Percentiles rank a stretch among this genome's conserved stretches.
Evolutionary conservation across 2,113 vertebrate species (phyloP).

Genomic region (Rafetus swinhoei): DNA sequence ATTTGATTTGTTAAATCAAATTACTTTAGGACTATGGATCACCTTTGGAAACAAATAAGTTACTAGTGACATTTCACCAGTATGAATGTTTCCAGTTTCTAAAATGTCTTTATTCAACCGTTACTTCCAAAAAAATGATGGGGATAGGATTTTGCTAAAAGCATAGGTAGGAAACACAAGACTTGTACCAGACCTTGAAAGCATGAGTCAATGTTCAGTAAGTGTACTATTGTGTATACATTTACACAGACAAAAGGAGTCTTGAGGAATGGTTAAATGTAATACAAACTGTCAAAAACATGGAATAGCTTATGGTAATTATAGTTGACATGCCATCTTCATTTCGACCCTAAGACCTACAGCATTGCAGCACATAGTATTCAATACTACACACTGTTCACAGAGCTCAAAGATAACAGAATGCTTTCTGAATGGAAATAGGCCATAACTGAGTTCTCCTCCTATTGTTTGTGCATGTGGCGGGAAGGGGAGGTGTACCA

Average conservation of each 20-base stretch:
- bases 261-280: background rate
- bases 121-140: background rate
- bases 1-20: background rate
- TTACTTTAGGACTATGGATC: background rate
- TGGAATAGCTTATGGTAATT: background rate
- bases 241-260: background rate
- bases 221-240: background rate
- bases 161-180: background rate
- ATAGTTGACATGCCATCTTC: background rate
- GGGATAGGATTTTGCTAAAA: background rate
- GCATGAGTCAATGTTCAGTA: background rate
- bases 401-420: fast-evolving
- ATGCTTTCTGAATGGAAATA: background rate
- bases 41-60: background rate
- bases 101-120: background rate
- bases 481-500: background rate
- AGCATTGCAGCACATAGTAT: background rate
- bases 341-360: background rate
- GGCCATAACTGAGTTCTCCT: background rate
- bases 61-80: background rate
- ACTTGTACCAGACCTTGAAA: background rate
- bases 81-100: background rate
- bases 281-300: background rate
- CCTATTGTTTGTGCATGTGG: background rate
- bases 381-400: background rate